Percentiles rank a stretch among this genome's conserved stretches.
Conservation (phyloP, 2,113 vertebrate species). For the Dipodomys stephensi region DNA sequence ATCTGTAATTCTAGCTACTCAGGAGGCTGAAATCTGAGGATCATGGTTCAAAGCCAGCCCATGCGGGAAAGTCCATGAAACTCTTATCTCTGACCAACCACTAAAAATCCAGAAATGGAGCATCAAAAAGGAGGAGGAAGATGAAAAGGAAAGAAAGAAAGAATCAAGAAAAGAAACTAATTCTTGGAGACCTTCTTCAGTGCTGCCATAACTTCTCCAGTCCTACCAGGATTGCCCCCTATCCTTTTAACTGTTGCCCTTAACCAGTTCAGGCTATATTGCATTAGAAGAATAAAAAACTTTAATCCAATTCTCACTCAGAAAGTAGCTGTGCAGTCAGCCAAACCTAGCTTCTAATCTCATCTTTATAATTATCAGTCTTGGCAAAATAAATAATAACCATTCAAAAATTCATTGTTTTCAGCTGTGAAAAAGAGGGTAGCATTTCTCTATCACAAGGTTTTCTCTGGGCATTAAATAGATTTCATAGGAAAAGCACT, state of each 20-base stretch:
- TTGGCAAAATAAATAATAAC: neutral
- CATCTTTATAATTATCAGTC: neutral
- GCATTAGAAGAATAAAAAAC: neutral
- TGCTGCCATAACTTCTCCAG: no score
- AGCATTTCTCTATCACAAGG: no score
- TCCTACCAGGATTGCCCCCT: no score
- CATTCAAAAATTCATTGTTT: neutral
- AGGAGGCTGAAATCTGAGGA: no score
- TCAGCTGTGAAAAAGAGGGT: neutral
- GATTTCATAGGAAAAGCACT: neutral
- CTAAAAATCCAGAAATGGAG: no score
- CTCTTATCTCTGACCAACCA: no score
- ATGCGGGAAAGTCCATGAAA: no score
- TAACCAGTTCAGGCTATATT: neutral
- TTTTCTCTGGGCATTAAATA: neutral
- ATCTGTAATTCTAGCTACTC: no score
- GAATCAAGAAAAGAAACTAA: neutral
- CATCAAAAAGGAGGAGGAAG: no score
- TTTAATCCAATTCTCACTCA: neutral
- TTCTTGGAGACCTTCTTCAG: neutral
- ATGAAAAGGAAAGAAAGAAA: neutral
- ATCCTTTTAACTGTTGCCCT: neutral
- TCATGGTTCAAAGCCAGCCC: no score
- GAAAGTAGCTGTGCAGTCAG: neutral
- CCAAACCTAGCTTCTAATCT: constrained; percentile 10